Conservation (phyloP, 2,113 vertebrate genomes). For the Hypanus sabinus region DNA sequence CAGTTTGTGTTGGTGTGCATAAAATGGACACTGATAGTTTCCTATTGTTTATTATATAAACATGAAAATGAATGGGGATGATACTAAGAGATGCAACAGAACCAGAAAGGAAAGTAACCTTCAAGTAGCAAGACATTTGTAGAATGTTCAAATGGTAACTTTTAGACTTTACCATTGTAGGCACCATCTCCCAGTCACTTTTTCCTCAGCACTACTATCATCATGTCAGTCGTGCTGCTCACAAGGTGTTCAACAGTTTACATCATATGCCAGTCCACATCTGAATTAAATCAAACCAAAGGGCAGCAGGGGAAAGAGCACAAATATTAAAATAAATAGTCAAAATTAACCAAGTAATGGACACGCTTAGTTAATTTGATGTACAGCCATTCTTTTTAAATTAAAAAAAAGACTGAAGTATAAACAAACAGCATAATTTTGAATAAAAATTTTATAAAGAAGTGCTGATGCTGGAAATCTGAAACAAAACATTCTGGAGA, state of each 20-base stretch:
- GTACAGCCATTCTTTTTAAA: neutral
- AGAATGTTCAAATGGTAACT: slow-evolving; percentile 35
- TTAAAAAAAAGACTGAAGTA: neutral
- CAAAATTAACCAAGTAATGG: slow-evolving; percentile 23
- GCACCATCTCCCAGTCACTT: slow-evolving; percentile 31
- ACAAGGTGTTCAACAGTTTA: slow-evolving; percentile 36
- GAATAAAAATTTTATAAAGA: neutral
- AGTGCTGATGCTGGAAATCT: too few species aligned
- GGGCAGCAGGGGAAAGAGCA: slow-evolving; percentile 30
- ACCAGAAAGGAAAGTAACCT: slow-evolving; percentile 26
- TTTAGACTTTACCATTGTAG: slow-evolving; percentile 32
- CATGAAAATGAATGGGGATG: neutral
- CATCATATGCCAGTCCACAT: slow-evolving; percentile 35
- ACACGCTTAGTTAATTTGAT: neutral
- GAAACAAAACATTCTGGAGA: too few species aligned
- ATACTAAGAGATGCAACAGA: neutral
- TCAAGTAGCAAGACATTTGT: slow-evolving; percentile 28
- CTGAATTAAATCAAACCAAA: slow-evolving; percentile 32
- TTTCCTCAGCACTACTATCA: slow-evolving; percentile 38
- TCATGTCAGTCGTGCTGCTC: slow-evolving; percentile 36
- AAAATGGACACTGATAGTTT: neutral
- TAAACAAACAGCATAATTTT: neutral
- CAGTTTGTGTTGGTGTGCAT: neutral
- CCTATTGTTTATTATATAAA: neutral
- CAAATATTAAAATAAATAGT: slow-evolving; percentile 27